Evolutionary conservation across 2,888 invertebrate genomes (phyloP).

Genomic region (Cryptus armator): DNA sequence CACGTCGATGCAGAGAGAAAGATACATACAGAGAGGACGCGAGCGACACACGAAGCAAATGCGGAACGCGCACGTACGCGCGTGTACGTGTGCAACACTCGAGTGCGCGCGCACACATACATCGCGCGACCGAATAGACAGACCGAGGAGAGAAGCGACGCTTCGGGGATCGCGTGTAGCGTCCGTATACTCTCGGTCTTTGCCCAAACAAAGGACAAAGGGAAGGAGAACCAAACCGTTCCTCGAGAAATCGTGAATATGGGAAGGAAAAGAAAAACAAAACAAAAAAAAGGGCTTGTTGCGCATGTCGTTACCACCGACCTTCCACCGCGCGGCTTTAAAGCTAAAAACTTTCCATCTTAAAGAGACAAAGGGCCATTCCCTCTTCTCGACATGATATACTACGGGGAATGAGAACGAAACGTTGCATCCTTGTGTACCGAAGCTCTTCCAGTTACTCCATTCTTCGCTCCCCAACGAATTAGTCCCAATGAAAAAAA

Average conservation of each 20-base stretch:
- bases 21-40: slow-evolving; percentile 2
- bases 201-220: slow-evolving; percentile 6
- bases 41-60: slow-evolving; percentile 8
- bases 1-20: slow-evolving; percentile 39
- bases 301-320: slow-evolving; percentile 39
- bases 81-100: neutral
- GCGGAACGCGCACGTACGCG: neutral
- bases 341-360: slow-evolving; percentile 44
- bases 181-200: slow-evolving; percentile 17
- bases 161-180: slow-evolving; percentile 12
- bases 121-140: neutral
- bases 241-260: neutral
- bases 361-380: slow-evolving; percentile 63
- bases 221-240: neutral
- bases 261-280: neutral
- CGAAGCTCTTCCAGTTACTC: neutral
- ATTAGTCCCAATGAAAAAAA: neutral
- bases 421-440: slow-evolving; percentile 5
- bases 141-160: slow-evolving; percentile 18
- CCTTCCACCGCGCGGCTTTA: neutral
- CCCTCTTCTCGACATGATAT: slow-evolving; percentile 25
- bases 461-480: neutral
- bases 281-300: slow-evolving; percentile 46
- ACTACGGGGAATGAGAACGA: neutral
- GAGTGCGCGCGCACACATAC: too few species aligned